Base-by-base conservation (phyloP, 2,888 invertebrate genomes). In the Ochropleura plecta region DNA sequence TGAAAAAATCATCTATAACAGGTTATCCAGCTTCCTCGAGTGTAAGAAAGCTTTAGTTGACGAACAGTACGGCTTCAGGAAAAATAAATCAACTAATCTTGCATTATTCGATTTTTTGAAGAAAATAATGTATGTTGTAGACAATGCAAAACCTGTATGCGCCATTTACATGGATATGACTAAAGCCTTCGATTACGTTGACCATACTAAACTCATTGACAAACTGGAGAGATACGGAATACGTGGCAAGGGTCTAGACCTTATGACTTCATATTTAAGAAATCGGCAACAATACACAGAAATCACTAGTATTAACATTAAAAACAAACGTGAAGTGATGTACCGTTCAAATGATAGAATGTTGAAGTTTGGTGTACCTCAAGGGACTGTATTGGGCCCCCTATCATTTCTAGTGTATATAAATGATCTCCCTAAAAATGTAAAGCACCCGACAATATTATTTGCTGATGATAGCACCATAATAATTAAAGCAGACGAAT, bases 161-260 rank as follows among this genome's bases (percentile, higher is more conserved):
- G 51, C 60, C 10, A 18, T 70, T 4, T 70, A 30, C 14, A 30
- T 63, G 53, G 62, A 68, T 30, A 46, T 68, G 46, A 30, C 60
- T 9, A 60, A 49, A 18, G 69, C 42, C 6, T 69, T 70, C 20
- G 44, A 70, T 18, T 20, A 53, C 44, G 51, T 60, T 3, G 40
- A 59, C 14, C 40, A 69, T 63, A n/a, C 7, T n/a, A 48, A 16
- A 40, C 40, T 49, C 18, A 65, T 65, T 2, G 12, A 49, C 49
- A 49, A 65, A 65, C 5, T 65, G 12, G 65, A 65, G 12, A 65
- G 18, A 49, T 49, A 18, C 7, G 65, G 65, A 18, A 49, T 65
- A 49, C 16, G 64, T 16, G 48, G 64, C 10, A 48, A 64, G 3
- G 5, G 18, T 18, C 40, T 40, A 5, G 30, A 49, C 7, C 18